phyloP scores from a whole-genome alignment of 2,797 vertebrate genomes.

The Siniperca obscura region DNA sequence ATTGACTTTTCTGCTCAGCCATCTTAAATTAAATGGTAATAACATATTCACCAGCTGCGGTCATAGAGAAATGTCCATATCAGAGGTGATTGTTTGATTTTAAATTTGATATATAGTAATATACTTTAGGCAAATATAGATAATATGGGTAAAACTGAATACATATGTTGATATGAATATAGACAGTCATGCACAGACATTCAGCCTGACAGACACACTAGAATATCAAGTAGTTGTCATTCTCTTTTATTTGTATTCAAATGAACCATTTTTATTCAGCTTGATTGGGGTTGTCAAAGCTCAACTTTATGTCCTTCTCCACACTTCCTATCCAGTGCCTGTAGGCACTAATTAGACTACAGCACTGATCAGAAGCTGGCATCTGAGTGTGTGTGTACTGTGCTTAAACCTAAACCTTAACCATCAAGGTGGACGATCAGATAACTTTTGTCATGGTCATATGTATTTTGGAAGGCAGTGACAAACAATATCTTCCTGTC shows the following conservation, averaged over 20 bases:
- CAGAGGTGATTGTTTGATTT: background rate
- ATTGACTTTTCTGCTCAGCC: slow-evolving; percentile 16
- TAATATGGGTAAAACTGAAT: slow-evolving; percentile 7
- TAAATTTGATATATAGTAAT: background rate
- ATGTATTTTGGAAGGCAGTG: too few species aligned
- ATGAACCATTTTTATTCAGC: slow-evolving; percentile 45
- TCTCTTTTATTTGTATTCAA: slow-evolving; percentile 20
- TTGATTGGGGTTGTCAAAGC: slow-evolving; percentile 51
- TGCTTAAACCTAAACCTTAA: too few species aligned
- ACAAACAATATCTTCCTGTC: too few species aligned
- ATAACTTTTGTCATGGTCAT: too few species aligned
- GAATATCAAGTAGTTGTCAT: slow-evolving; percentile 41
- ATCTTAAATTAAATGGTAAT: slow-evolving; percentile 30
- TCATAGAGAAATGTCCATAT: background rate
- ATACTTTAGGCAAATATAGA: background rate
- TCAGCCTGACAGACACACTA: background rate
- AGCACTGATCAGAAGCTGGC: slow-evolving; percentile 43
- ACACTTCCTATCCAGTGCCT: slow-evolving; percentile 26
- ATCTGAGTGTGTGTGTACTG: background rate
- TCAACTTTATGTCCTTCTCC: slow-evolving; percentile 40
- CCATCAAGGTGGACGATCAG: too few species aligned
- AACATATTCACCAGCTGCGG: slow-evolving; percentile 22
- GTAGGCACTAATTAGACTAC: slow-evolving; percentile 54
- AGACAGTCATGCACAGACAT: background rate
- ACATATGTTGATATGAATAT: slow-evolving; percentile 11